phyloP scores from a whole-genome alignment of 2,888 invertebrate genomes.

The Boloria selene region DNA sequence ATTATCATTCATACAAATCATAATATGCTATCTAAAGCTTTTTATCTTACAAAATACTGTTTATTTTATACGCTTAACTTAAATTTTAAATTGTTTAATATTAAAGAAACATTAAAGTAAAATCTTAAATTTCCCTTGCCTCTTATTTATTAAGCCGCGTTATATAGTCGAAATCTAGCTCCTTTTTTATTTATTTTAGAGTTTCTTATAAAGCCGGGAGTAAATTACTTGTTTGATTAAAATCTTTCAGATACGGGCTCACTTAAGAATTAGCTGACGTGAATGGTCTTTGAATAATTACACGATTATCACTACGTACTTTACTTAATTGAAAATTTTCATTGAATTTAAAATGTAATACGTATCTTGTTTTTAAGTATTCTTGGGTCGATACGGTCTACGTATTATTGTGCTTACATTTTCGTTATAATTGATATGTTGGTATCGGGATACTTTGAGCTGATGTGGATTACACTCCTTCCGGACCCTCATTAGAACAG shows the following conservation, averaged over 20 bases:
- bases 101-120: no score
- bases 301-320: neutral
- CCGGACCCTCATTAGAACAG: conserved; percentile 18
- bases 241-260: conserved; percentile 1
- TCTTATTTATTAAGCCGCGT: no score
- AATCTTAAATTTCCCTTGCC: no score
- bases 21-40: no score
- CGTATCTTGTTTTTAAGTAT: neutral
- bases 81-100: no score
- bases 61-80: no score
- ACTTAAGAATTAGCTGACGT: neutral
- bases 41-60: no score
- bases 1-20: no score
- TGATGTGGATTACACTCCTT: conserved; percentile 17
- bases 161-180: no score
- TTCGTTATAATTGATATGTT: conserved; percentile 12
- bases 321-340: neutral
- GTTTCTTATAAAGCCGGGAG: neutral
- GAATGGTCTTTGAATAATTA: conserved; percentile 1
- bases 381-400: neutral
- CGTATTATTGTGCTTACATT: neutral
- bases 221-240: conserved; percentile 7
- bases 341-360: neutral
- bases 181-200: neutral
- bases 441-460: conserved; percentile 6